Evolutionary conservation across 1,140 invertebrate species (phyloP).

Genomic region (Cataglyphis hispanica): DNA sequence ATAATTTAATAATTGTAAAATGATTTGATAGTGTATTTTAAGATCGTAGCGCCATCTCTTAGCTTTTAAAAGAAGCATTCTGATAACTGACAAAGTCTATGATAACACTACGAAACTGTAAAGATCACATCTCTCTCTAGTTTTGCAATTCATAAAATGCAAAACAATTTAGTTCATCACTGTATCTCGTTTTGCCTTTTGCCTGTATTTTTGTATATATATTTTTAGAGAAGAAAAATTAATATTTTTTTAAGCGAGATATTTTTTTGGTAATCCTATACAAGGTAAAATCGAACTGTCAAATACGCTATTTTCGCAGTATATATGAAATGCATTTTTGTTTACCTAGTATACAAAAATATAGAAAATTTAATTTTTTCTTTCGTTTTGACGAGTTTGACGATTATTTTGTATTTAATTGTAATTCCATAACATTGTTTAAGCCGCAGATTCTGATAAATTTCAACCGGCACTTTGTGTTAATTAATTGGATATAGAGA

Average conservation of each 20-base stretch:
- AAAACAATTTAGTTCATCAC: neutral
- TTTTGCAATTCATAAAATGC: conserved; percentile 39
- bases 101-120: conserved; percentile 2
- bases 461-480: conserved; percentile 18
- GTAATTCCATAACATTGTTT: neutral
- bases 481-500: conserved; percentile 31
- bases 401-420: neutral
- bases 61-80: neutral
- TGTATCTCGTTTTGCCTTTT: neutral
- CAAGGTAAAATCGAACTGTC: too few relatives aligned
- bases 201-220: too few relatives aligned
- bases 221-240: too few relatives aligned
- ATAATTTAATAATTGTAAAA: neutral
- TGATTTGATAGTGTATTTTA: neutral
- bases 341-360: too few relatives aligned
- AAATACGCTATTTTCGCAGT: too few relatives aligned
- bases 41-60: conserved; percentile 45
- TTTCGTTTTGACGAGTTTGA: too few relatives aligned
- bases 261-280: too few relatives aligned
- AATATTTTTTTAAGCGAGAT: too few relatives aligned
- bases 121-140: neutral
- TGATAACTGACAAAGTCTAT: neutral
- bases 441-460: neutral
- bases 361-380: too few relatives aligned
- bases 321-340: too few relatives aligned